A percentile compares a stretch with the other conserved stretches of the same genome.
phyloP scores from a whole-genome alignment of 2,113 vertebrate genomes.

The Cephalopholis sonnerati region DNA sequence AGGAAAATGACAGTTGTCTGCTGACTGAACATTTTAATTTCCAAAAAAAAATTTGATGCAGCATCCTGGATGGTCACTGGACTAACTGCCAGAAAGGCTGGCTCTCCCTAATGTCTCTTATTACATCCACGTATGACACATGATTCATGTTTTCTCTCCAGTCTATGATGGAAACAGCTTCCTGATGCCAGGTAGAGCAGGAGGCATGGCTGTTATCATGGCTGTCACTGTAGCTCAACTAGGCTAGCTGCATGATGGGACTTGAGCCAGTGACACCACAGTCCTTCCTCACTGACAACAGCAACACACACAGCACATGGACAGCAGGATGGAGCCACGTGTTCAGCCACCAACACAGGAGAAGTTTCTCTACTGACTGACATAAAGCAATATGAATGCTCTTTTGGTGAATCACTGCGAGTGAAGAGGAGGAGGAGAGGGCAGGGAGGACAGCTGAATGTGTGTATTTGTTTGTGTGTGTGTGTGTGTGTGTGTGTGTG shows the following conservation, averaged over 20 bases:
- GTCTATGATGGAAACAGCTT: neutral
- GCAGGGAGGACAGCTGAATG: conserved; percentile 16
- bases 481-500: conserved; percentile 41
- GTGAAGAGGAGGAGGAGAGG: conserved; percentile 35
- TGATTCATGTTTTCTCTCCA: neutral
- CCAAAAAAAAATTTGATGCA: no score
- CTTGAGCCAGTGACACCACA: neutral
- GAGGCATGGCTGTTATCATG: neutral
- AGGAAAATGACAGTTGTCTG: no score
- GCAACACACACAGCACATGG: neutral
- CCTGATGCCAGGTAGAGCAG: neutral
- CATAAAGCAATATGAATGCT: conserved; percentile 6
- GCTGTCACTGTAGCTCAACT: neutral
- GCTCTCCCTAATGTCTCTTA: no score
- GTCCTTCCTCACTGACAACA: conserved; percentile 11
- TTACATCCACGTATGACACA: no score
- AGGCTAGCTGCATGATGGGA: neutral
- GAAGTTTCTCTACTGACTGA: neutral
- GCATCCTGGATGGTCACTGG: no score
- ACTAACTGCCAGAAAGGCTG: no score
- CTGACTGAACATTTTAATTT: no score
- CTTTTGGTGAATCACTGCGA: conserved; percentile 18
- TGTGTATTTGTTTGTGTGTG: conserved; percentile 42
- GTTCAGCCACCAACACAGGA: neutral
- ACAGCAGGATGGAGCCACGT: neutral